Percentiles rank a stretch among this genome's conserved stretches.
phyloP scores from a whole-genome alignment of 2,888 invertebrate species.

The Zeuzera pyrina region DNA sequence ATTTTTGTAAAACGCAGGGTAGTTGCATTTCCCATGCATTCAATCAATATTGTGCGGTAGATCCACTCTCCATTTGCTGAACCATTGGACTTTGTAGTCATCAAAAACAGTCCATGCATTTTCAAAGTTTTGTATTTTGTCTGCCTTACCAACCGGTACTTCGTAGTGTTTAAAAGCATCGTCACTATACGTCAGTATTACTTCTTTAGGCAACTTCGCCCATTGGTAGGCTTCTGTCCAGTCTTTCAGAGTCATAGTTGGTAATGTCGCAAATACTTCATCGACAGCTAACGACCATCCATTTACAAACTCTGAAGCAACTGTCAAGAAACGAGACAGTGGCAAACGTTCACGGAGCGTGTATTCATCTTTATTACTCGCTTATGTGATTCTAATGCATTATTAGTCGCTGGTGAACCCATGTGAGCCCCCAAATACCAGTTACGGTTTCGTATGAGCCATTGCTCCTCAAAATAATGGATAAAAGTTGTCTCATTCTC shows the following conservation, averaged over 20 bases:
- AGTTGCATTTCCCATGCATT: constrained; percentile 11
- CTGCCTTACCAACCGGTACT: constrained; percentile 9
- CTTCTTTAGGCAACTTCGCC: constrained; percentile 14
- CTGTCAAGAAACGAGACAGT: constrained; percentile 14
- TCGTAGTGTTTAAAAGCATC: constrained; percentile 9
- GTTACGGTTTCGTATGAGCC: constrained; percentile 11
- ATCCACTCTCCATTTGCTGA: constrained; percentile 13
- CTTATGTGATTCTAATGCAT: constrained; percentile 11
- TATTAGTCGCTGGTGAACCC: constrained; percentile 13
- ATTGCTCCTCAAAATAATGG: constrained; percentile 8
- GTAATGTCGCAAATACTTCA: constrained; percentile 5
- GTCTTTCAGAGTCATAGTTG: constrained; percentile 9
- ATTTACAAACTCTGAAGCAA: constrained; percentile 15
- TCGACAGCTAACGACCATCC: constrained; percentile 11
- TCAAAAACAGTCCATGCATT: constrained; percentile 13
- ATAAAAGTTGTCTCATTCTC: constrained; percentile 10
- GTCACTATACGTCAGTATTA: constrained; percentile 4
- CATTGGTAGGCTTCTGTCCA: constrained; percentile 17
- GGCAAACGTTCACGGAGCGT: constrained; percentile 14
- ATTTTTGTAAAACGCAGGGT: constrained; percentile 13
- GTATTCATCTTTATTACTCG: constrained; percentile 11
- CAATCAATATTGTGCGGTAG: constrained; percentile 7
- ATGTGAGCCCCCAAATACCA: constrained; percentile 14
- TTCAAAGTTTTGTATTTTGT: too few relatives aligned
- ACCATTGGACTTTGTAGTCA: constrained; percentile 12